Base-by-base conservation (phyloP, 2,113 vertebrate genomes). In the Psilopsiagon aurifrons region DNA sequence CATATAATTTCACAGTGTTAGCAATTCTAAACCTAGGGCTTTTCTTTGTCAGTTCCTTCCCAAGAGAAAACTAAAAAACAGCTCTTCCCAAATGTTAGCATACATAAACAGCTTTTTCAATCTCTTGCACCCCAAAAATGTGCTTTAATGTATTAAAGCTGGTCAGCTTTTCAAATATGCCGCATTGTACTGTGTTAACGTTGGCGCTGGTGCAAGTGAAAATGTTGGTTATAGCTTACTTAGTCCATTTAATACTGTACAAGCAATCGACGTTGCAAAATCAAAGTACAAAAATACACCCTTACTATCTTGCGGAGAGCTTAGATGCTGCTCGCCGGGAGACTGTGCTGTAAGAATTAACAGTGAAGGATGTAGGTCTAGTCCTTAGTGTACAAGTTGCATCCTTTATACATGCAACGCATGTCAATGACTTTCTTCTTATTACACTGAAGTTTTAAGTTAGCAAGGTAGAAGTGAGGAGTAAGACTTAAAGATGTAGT, bases 371-470 rank as follows among this genome's bases (percentile, higher is more conserved):
- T 24, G 24, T 31, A n/a, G 49, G 33, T 2, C 4, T 23, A 60
- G 43, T 86, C n/a, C 18, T 83, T 14, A 8, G 35, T 24, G 15
- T 17, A 10, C 2, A 0, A 3, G 2, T 51, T 41, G 16, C 19
- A 9, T 46, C 41, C 41, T 14, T 59, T 52, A 35, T 60, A 29
- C 35, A 17, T 66, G 27, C 23, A 76, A 44, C 43, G 62, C 17
- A 4, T 9, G 10, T 47, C 15, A 29, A 8, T 43, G 35, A 47
- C 43, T 75, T 75, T 20, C 23, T 51, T 84, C 64, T 75, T 79
- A 35, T 62, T 86, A 41, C 9, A 29, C 18, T 57, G 1, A 62
- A 76, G 31, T n/a, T 66, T 74, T 54, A 44, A n/a, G 35, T 37
- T 67, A 70, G 14, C 25, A 19, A 79, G 19, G 28, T 57, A 57